Evolutionary conservation across 2,797 vertebrate species (phyloP).

Genomic region (Echeneis naucrates): DNA sequence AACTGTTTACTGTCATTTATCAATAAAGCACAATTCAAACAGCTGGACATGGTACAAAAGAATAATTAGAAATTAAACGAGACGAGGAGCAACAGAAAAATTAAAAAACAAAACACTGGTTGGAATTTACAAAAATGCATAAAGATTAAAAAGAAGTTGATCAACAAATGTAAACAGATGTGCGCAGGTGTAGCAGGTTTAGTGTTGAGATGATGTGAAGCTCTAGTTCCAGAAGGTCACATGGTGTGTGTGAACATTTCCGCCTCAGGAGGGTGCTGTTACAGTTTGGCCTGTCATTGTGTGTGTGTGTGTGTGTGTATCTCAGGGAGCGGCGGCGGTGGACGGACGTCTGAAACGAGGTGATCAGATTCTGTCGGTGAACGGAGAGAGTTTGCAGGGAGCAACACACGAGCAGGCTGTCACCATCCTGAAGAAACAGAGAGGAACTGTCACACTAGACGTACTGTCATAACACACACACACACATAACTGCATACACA

Average conservation of each 20-base stretch:
- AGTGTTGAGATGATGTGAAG: too few relatives aligned
- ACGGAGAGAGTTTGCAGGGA: constrained; percentile 91
- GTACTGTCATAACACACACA: constrained; percentile 86
- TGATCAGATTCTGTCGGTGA: constrained; percentile 93
- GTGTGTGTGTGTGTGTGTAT: constrained; percentile 15
- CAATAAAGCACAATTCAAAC: too few relatives aligned
- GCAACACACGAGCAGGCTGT: constrained; percentile 94
- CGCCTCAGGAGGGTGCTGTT: neutral
- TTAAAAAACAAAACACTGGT: too few relatives aligned
- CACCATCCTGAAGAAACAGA: constrained; percentile 90
- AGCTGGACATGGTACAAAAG: too few relatives aligned
- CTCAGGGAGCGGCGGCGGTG: constrained; percentile 91
- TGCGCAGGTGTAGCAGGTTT: too few relatives aligned
- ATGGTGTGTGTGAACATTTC: neutral
- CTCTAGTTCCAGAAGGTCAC: too few relatives aligned
- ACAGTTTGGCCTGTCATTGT: neutral
- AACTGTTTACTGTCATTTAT: too few relatives aligned
- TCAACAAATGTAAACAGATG: too few relatives aligned
- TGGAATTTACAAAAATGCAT: too few relatives aligned
- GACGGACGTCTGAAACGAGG: constrained; percentile 92
- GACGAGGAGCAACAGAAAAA: too few relatives aligned
- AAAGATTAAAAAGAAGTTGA: too few relatives aligned
- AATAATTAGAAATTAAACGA: too few relatives aligned
- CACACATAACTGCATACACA: constrained; percentile 9
- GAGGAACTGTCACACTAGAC: constrained; percentile 87